These are phyloP conservation scores for Mormyrus proboscirostris DNA, from an alignment of 2,797 vertebrate genomes.

Conservation along the genomic window DNA sequence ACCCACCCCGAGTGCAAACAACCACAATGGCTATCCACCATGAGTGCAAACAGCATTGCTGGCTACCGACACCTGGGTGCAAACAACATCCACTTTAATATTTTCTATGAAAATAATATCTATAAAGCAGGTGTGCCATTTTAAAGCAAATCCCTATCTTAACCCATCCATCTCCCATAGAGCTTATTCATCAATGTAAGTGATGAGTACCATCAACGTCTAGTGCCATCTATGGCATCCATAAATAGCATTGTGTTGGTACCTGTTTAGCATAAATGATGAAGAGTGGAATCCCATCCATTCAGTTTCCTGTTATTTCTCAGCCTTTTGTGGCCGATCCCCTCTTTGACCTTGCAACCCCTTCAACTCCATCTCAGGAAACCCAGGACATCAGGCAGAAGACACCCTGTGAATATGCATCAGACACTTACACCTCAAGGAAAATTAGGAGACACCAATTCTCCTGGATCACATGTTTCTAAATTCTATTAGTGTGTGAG, in stretches of 20 bases:
- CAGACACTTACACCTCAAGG: not conserved
- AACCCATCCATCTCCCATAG: not conserved
- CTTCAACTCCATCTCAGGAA: not conserved
- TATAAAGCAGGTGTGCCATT: not conserved
- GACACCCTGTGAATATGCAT: not conserved
- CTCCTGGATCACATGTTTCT: not conserved
- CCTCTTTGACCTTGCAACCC: conserved; percentile 5
- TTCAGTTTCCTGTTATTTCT: conserved; percentile 11
- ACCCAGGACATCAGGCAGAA: not conserved
- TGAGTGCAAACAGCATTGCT: not conserved
- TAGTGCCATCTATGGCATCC: not conserved
- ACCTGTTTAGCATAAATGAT: not conserved
- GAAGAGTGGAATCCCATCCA: not conserved
- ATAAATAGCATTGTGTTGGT: not conserved
- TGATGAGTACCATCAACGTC: not conserved
- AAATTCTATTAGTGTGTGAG: not conserved
- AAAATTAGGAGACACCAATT: not conserved
- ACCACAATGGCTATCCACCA: not conserved
- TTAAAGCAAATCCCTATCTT: not conserved
- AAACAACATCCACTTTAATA: not conserved
- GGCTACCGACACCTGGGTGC: not conserved
- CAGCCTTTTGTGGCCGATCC: not conserved
- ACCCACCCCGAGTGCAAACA: not conserved
- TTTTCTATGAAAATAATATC: not conserved
- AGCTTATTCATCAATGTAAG: not conserved